phyloP scores from a whole-genome alignment of 1,140 invertebrate genomes.

The Drosophila gunungcola region DNA sequence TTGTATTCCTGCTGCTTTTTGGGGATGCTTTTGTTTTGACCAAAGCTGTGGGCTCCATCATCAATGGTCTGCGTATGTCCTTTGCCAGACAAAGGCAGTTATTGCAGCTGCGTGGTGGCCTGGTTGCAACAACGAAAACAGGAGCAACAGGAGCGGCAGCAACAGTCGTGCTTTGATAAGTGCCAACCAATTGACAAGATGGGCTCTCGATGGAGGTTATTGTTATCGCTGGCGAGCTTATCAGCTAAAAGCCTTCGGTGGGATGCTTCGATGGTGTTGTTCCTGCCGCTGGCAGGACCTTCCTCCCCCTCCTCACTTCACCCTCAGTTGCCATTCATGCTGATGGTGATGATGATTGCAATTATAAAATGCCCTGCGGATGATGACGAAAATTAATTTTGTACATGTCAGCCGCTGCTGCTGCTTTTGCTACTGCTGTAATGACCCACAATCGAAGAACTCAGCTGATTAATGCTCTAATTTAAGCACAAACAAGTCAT shows the following conservation, averaged over 20 bases:
- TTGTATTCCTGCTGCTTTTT: conserved; percentile 14
- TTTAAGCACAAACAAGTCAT: conserved; percentile 2
- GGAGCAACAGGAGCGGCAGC: conserved; percentile 10
- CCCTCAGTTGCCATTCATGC: conserved; percentile 17
- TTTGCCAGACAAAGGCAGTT: conserved; percentile 37
- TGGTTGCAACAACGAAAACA: conserved; percentile 33
- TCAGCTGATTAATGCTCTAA: neutral
- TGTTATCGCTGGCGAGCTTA: conserved; percentile 43
- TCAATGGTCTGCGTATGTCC: neutral
- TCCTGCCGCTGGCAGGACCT: conserved; percentile 1
- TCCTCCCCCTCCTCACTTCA: neutral
- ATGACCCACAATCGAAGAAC: neutral
- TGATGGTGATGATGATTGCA: conserved; percentile 68
- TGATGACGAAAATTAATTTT: conserved; percentile 76
- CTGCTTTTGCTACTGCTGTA: neutral
- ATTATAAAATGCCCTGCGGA: conserved; percentile 78
- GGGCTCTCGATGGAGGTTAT: conserved; percentile 12
- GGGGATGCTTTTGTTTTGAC: conserved; percentile 55
- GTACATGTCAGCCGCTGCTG: conserved; percentile 44
- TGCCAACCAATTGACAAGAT: conserved; percentile 44
- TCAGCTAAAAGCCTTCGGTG: conserved; percentile 21
- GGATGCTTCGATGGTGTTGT: neutral
- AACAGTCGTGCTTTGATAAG: conserved; percentile 64
- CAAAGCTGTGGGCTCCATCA: neutral
- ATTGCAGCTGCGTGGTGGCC: conserved; percentile 59